These are phyloP conservation scores for Oreortyx pictus DNA, from an alignment of 2,797 vertebrate genomes.

Conservation along the genomic window DNA sequence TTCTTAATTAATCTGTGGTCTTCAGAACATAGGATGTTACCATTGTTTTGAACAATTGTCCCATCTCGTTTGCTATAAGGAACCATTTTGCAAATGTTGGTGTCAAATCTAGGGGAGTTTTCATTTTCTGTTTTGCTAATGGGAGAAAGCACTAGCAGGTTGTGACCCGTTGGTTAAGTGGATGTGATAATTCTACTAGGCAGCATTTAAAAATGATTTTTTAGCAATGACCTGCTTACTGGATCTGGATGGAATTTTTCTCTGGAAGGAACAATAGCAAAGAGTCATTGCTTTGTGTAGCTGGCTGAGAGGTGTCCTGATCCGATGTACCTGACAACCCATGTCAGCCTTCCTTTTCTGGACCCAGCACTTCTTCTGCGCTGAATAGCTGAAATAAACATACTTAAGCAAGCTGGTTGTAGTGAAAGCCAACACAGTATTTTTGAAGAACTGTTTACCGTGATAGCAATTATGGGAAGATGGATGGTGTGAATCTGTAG, in stretches of 20 bases:
- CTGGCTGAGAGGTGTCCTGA: neutral
- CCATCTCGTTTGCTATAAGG: neutral
- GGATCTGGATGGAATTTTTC: neutral
- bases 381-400: neutral
- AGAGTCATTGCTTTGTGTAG: neutral
- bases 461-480: conserved; percentile 32
- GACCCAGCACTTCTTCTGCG: neutral
- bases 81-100: neutral
- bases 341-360: neutral
- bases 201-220: neutral
- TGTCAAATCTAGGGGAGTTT: neutral
- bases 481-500: conserved; percentile 29
- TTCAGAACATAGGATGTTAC: neutral
- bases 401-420: neutral
- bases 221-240: neutral
- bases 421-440: neutral
- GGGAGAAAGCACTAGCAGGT: neutral
- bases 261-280: neutral
- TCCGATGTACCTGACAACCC: neutral
- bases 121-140: neutral
- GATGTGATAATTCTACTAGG: neutral
- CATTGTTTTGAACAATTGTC: neutral
- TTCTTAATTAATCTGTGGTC: neutral
- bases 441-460: conserved; percentile 41
- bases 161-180: neutral